Percentiles rank a stretch among this genome's conserved stretches.
Conservation (phyloP, 2,113 vertebrate genomes). For the Hemiprocne comata region DNA sequence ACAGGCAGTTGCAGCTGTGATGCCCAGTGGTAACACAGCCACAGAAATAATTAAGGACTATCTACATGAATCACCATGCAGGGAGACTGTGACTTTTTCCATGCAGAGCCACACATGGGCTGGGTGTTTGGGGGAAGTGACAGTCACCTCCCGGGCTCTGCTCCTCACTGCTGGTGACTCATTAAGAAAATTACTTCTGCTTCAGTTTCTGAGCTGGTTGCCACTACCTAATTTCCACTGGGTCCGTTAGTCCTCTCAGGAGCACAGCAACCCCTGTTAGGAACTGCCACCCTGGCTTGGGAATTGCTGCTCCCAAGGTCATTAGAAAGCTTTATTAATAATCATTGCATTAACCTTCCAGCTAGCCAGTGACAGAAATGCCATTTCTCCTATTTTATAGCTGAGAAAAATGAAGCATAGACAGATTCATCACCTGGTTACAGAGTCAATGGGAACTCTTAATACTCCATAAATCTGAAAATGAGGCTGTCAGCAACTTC, state of each 20-base stretch:
- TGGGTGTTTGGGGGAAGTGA: neutral
- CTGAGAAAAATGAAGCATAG: slow-evolving; percentile 21
- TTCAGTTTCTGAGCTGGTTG: neutral
- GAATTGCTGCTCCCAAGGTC: slow-evolving; percentile 18
- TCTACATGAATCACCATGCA: neutral
- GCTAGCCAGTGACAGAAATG: slow-evolving; percentile 24
- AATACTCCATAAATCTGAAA: slow-evolving; percentile 53
- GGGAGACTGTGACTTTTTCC: neutral
- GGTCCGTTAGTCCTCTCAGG: neutral
- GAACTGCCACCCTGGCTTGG: neutral
- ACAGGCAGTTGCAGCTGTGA: neutral
- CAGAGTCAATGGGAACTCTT: slow-evolving; percentile 20
- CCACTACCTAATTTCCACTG: slow-evolving; percentile 1
- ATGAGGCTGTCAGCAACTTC: slow-evolving; percentile 43
- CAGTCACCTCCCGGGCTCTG: neutral
- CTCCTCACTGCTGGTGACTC: neutral
- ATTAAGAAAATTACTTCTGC: slow-evolving; percentile 21
- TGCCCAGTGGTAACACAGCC: neutral
- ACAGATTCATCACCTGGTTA: slow-evolving; percentile 45
- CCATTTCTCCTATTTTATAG: slow-evolving; percentile 2
- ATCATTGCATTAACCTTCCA: slow-evolving; percentile 26
- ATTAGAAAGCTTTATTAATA: slow-evolving; percentile 45
- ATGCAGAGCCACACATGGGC: accelerated
- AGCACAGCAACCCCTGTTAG: neutral
- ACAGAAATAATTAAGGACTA: neutral